Percentiles rank a stretch among this genome's conserved stretches.
phyloP scores from a whole-genome alignment of 1,140 invertebrate genomes.

The Meteorus sp. region DNA sequence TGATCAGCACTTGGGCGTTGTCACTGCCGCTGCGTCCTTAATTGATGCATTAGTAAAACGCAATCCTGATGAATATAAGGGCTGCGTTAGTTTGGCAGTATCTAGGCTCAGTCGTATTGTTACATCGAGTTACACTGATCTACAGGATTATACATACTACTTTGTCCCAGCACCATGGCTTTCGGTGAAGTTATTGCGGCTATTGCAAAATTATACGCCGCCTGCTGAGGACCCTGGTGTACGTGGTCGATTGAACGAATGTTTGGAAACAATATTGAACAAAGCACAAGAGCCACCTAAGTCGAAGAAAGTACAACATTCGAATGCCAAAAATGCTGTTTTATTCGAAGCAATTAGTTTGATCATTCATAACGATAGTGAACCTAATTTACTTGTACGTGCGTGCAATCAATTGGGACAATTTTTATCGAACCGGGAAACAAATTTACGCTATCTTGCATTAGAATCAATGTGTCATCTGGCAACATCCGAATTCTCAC shows the following conservation, averaged over 20 bases:
- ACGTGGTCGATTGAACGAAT: conserved; percentile 93
- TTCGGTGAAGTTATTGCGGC: conserved; percentile 93
- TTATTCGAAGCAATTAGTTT: conserved; percentile 99
- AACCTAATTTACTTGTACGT: conserved; percentile 94
- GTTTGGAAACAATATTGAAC: conserved; percentile 99
- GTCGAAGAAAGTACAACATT: conserved; percentile 99
- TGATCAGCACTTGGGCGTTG: conserved; percentile 99
- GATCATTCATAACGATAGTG: conserved; percentile 99
- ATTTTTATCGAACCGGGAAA: conserved; percentile 98
- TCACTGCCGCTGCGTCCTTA: conserved; percentile 96
- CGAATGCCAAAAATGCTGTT: conserved; percentile 99
- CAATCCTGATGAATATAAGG: conserved; percentile 99
- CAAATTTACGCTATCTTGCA: conserved; percentile 96
- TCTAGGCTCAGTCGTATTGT: conserved; percentile 96
- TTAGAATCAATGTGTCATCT: conserved; percentile 99
- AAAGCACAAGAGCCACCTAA: conserved; percentile 99
- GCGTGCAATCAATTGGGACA: conserved; percentile 99
- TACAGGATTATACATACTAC: conserved; percentile 99
- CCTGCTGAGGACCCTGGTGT: conserved; percentile 94
- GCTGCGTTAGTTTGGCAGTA: conserved; percentile 96
- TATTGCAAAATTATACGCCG: conserved; percentile 98
- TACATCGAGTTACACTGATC: conserved; percentile 95
- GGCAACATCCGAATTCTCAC: conserved; percentile 98
- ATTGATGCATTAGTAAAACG: conserved; percentile 98
- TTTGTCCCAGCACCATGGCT: conserved; percentile 99